Percentiles rank a stretch among this genome's conserved stretches.
phyloP scores from a whole-genome alignment of 2,797 vertebrate genomes.

The Etheostoma nigrum region DNA sequence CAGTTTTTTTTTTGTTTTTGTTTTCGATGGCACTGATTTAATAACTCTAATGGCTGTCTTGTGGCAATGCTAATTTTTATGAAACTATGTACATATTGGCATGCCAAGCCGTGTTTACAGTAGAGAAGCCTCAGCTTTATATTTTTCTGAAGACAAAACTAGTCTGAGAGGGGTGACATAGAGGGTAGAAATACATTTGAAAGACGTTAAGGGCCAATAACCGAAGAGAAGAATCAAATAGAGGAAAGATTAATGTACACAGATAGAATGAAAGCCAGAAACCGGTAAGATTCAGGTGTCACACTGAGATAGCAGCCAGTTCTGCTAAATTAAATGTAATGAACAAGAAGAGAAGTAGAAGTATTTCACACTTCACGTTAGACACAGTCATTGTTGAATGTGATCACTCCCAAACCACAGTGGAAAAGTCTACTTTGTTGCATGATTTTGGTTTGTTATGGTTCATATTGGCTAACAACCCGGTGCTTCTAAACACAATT shows the following conservation, averaged over 20 bases:
- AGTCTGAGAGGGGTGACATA: neutral
- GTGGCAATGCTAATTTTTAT: neutral
- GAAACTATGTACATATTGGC: neutral
- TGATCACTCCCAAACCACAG: slow-evolving; percentile 24
- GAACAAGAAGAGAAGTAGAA: neutral
- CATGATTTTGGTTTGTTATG: slow-evolving; percentile 20
- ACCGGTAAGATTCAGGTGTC: neutral
- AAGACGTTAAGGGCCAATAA: neutral
- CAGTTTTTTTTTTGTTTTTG: neutral
- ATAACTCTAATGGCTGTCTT: neutral
- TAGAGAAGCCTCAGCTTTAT: neutral
- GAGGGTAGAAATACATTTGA: neutral
- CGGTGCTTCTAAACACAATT: slow-evolving; percentile 26
- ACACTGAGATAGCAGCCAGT: neutral
- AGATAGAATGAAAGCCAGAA: neutral
- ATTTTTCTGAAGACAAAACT: neutral
- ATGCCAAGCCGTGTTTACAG: neutral
- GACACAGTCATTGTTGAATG: slow-evolving; percentile 4
- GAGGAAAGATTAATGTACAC: neutral
- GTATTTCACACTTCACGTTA: neutral
- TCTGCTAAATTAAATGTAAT: neutral
- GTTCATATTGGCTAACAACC: slow-evolving; percentile 13
- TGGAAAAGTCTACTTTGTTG: slow-evolving; percentile 47
- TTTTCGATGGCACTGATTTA: neutral
- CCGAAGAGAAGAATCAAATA: neutral